These are phyloP conservation scores for Catocala sponsa DNA, from an alignment of 2,888 invertebrate species.

Conservation along the genomic window DNA sequence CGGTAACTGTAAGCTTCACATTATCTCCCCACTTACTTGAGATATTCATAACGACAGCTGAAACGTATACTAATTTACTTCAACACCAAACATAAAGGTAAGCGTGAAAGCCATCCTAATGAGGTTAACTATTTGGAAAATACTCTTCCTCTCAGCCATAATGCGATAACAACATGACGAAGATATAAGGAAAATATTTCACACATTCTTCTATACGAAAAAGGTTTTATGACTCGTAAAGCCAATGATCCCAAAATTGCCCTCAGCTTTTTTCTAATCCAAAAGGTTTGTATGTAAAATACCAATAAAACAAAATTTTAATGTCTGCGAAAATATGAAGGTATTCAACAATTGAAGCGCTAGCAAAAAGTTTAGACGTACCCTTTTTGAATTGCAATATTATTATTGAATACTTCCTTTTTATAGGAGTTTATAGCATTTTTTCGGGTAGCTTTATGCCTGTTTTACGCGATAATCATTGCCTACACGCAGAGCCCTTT, in stretches of 20 bases:
- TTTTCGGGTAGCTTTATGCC: no score
- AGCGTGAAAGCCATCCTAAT: constrained; percentile 33
- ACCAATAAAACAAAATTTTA: constrained; percentile 41
- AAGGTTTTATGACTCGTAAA: constrained; percentile 78
- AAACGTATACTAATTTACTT: constrained; percentile 39
- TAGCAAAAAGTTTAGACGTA: not conserved
- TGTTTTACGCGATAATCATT: no score
- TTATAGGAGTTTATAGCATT: no score
- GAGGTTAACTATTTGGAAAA: constrained; percentile 54
- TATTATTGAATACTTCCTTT: not conserved
- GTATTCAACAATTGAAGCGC: constrained; percentile 14
- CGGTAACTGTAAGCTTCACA: not conserved
- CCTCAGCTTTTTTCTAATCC: constrained; percentile 55
- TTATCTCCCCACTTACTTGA: not conserved
- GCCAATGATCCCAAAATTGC: constrained; percentile 76
- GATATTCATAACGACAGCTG: constrained; percentile 31
- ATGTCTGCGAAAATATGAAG: constrained; percentile 30
- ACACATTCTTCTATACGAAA: constrained; percentile 66
- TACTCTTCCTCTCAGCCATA: constrained; percentile 44
- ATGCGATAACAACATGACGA: constrained; percentile 51
- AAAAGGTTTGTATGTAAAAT: constrained; percentile 55
- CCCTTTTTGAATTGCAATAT: not conserved
- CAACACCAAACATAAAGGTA: constrained; percentile 30
- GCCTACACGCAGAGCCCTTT: no score
- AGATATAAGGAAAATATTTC: constrained; percentile 56